Conservation (phyloP, 2,797 vertebrate genomes). For the Fistularia commersonii region DNA sequence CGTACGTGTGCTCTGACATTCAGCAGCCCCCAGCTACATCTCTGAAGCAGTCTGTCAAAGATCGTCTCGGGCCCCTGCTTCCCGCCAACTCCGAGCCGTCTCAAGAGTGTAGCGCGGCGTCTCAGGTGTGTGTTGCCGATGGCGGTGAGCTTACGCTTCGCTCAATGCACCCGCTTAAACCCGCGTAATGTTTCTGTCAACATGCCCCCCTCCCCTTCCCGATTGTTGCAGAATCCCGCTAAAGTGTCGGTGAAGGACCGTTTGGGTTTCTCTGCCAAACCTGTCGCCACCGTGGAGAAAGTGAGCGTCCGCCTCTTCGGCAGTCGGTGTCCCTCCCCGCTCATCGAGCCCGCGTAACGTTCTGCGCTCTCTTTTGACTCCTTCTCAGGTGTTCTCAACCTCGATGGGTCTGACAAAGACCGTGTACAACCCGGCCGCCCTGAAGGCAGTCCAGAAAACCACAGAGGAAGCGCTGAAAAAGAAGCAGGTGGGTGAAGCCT, state of each 20-base stretch:
- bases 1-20: constrained; percentile 31
- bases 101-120: constrained; percentile 75
- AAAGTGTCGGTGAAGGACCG: constrained; percentile 92
- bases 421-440: constrained; percentile 92
- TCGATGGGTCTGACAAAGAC: constrained; percentile 96
- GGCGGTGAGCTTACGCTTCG: constrained; percentile 6
- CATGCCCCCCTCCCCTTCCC: neutral
- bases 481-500: constrained; percentile 81
- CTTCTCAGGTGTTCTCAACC: constrained; percentile 88
- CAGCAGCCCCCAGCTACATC: constrained; percentile 75
- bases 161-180: constrained; percentile 19
- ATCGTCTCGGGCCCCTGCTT: constrained; percentile 89
- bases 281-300: constrained; percentile 84
- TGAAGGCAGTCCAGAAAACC: constrained; percentile 89
- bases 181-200: constrained; percentile 15
- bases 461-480: constrained; percentile 91
- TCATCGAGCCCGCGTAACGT: neutral
- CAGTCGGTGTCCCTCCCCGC: neutral
- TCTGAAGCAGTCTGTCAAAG: constrained; percentile 94
- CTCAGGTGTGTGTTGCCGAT: constrained; percentile 76
- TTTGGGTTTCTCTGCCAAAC: constrained; percentile 87
- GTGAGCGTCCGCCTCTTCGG: constrained; percentile 46
- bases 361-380: neutral
- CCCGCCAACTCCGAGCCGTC: constrained; percentile 78
- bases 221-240: constrained; percentile 77